These are phyloP conservation scores for Solenopsis fugax DNA, from an alignment of 1,140 invertebrate genomes.

Conservation along the genomic window DNA sequence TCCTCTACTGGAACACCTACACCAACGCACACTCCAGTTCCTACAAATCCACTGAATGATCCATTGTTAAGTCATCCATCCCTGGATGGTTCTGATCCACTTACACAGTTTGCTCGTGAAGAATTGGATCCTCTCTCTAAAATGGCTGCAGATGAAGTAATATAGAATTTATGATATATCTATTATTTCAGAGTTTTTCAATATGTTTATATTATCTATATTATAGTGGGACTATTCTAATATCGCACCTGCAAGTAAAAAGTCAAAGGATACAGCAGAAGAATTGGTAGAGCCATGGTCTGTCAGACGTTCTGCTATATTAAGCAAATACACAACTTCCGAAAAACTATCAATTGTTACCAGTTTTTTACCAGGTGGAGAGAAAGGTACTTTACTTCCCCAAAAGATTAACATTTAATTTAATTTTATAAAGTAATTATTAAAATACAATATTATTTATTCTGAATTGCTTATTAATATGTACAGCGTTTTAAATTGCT, in stretches of 20 bases:
- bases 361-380: conserved; percentile 93
- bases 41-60: conserved; percentile 88
- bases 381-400: conserved; percentile 89
- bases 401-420: neutral
- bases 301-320: conserved; percentile 90
- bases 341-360: conserved; percentile 96
- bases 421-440: neutral
- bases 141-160: conserved; percentile 89
- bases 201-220: conserved; percentile 62
- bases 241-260: conserved; percentile 82
- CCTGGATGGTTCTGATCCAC: conserved; percentile 91
- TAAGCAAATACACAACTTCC: conserved; percentile 96
- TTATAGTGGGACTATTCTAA: conserved; percentile 85
- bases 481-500: neutral
- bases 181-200: conserved; percentile 48
- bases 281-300: conserved; percentile 92
- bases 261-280: conserved; percentile 84
- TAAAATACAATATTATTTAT: neutral
- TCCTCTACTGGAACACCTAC: conserved; percentile 86
- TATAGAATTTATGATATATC: conserved; percentile 49
- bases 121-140: conserved; percentile 90
- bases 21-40: conserved; percentile 83
- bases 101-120: conserved; percentile 90
- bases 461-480: conserved; percentile 75
- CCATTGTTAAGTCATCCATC: conserved; percentile 84